Base-by-base conservation (phyloP, 2,797 vertebrate species). In the Mormyrus hasselquistii region DNA sequence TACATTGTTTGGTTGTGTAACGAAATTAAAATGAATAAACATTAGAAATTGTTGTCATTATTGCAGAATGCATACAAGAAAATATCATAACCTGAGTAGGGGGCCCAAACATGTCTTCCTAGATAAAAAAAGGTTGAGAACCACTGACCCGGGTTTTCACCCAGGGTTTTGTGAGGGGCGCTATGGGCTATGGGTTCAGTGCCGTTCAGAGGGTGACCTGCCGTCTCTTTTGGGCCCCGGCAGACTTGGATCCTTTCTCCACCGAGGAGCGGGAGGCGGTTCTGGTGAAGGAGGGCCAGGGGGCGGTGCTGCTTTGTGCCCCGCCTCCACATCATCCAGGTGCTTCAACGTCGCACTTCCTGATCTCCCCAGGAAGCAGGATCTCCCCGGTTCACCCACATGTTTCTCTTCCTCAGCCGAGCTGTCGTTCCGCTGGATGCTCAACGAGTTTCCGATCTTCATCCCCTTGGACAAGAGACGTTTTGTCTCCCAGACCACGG, bases 391-490 rank as follows among this genome's bases (percentile, higher is more conserved):
- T 10, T 82, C 38, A 82, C 44, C 44, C 25, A 9, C 38, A 8
- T 7, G 2, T 47, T 91, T 87, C 89, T 88, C 19, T 65, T 89
- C 3, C 92, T 52, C 93, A 99, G 98, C 95, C 91, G 96, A 97
- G 92, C 96, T 99, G 92, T 99, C 96, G 88, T 99, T 98, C 91
- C 97, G 98, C 92, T 99, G 98, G 98, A 97, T 99, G 94, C 95
- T 99, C 86, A 99, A 99, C 62, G 98, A 99, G 92, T 99, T 99
- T 92, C 99, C 99, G 19, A 95, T 95, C 47, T 99, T 99, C 93
- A 98, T 99, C 94, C 93, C 94, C 2, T 93, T 97, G 96, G 98
- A 98, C 93, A 97, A 97, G 88, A 95, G 98, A 12, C 96, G 97
- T 89, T 99, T 98, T 91, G 96, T 99, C 87, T 99, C 98, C 57